phyloP scores from a whole-genome alignment of 2,797 vertebrate genomes.

The Acrossocheilus wenchowensis region DNA sequence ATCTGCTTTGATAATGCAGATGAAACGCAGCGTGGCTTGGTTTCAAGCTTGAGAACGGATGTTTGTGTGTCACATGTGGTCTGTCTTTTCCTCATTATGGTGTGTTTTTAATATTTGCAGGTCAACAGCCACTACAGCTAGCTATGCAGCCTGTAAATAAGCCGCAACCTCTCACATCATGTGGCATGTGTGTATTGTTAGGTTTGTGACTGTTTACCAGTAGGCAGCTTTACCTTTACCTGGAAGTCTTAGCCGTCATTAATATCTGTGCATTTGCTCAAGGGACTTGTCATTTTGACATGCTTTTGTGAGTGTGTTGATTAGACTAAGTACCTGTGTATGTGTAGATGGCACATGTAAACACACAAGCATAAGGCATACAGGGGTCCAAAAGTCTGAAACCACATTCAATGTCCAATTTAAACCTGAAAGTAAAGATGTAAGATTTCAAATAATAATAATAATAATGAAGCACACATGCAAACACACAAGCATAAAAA shows the following conservation, averaged over 20 bases:
- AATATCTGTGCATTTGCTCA: neutral
- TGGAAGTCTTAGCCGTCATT: constrained; percentile 6
- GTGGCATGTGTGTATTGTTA: neutral
- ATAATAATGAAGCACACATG: no score
- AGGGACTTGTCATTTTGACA: constrained; percentile 28
- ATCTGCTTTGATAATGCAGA: constrained; percentile 52
- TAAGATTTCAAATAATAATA: neutral
- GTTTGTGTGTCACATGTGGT: constrained; percentile 19
- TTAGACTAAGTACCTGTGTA: neutral
- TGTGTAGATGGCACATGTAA: constrained; percentile 1
- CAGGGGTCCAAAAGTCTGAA: neutral
- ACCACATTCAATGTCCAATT: neutral
- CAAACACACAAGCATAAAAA: no score
- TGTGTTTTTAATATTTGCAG: constrained; percentile 17
- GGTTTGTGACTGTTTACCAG: constrained; percentile 16
- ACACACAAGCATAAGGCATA: neutral
- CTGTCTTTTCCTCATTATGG: neutral
- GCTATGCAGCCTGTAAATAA: neutral
- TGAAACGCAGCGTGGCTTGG: constrained; percentile 37
- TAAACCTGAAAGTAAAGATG: neutral
- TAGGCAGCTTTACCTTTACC: neutral
- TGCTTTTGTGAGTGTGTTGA: constrained; percentile 19
- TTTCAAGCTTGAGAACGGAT: neutral
- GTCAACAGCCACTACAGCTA: constrained; percentile 1
- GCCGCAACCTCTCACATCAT: neutral